Evolutionary conservation across 2,797 vertebrate genomes (phyloP), one percentile per base, ranked within the genome.

Genomic region (Anabas testudineus): DNA sequence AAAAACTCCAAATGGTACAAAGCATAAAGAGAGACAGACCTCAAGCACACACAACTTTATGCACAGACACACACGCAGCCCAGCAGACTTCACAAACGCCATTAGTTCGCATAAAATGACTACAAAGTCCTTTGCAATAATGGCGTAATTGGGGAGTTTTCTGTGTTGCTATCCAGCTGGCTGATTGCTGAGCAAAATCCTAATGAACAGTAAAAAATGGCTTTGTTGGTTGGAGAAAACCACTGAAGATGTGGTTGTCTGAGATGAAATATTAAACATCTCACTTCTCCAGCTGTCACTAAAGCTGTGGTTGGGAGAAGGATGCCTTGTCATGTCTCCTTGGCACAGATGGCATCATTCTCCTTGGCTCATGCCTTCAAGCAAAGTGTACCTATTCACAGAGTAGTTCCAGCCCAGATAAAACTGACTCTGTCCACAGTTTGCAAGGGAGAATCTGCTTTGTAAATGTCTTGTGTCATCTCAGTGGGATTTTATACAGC

Each of bases 251-350:
- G 67, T 58, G 71, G 49, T 71, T 81, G 85, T 48, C 85, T 64
- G 68, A 80, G 71, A 91, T 91, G 86, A 92, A 85, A 92, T 87
- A 91, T 90, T 84, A 87, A 91, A 85, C 78, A 78, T 83, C 72
- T 81, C 79, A 67, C 83, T 85, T 62, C 86, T 86, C 82, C 86
- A 87, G 88, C 88, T 91, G 90, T 89, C 86, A 88, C 67, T 54
- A 47, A 74, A 73, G 86, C 78, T 75, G 77, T 26, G 67, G 73
- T 52, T 72, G 47, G 59, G 61, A 81, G 73, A 77, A 41, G n/a
- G 62, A 77, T 69, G 76, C 61, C 81, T 87, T 51, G 79, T 80
- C 78, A 66, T 63, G 76, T 87, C 73, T 82, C 72, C 60, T 75
- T 49, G 81, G 61, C 80, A 79, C 86, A 87, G 87, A 90, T 80